Percentiles rank a stretch among this genome's conserved stretches.
Conservation (phyloP, 2,888 invertebrate genomes). For the Oxycera nigricornis region DNA sequence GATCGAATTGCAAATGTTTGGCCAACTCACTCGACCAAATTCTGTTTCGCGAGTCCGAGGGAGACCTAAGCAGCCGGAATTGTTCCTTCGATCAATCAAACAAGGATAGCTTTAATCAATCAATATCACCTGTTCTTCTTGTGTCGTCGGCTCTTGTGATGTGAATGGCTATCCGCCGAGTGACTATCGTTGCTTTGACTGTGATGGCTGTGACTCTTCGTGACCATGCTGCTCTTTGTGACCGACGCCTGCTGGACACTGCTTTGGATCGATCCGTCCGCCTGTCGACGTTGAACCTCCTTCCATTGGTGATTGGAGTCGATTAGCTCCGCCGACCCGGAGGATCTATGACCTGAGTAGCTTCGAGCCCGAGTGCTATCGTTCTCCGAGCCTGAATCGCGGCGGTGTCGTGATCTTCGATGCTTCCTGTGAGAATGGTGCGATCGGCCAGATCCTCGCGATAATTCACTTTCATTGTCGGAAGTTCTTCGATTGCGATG, state of each 20-base stretch:
- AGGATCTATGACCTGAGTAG: conserved; percentile 61
- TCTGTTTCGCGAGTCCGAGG: conserved; percentile 74
- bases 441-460: conserved; percentile 81
- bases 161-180: conserved; percentile 66
- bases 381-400: conserved; percentile 76
- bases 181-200: conserved; percentile 64
- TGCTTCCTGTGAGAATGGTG: conserved; percentile 77
- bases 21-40: conserved; percentile 79
- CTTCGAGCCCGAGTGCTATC: conserved; percentile 67
- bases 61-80: conserved; percentile 64
- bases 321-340: conserved; percentile 72
- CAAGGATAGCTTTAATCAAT: neutral
- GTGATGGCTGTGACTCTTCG: conserved; percentile 60
- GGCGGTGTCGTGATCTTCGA: conserved; percentile 76
- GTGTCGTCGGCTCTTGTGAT: conserved; percentile 62
- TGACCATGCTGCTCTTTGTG: conserved; percentile 66
- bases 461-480: conserved; percentile 89
- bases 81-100: conserved; percentile 14
- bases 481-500: conserved; percentile 84
- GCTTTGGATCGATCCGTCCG: conserved; percentile 65
- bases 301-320: conserved; percentile 91
- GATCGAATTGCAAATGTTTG: conserved; percentile 85
- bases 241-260: conserved; percentile 76
- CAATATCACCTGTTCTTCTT: conserved; percentile 67
- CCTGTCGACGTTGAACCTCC: conserved; percentile 81